Conservation (phyloP, 2,113 vertebrate species). For the Phocoena phocoena region DNA sequence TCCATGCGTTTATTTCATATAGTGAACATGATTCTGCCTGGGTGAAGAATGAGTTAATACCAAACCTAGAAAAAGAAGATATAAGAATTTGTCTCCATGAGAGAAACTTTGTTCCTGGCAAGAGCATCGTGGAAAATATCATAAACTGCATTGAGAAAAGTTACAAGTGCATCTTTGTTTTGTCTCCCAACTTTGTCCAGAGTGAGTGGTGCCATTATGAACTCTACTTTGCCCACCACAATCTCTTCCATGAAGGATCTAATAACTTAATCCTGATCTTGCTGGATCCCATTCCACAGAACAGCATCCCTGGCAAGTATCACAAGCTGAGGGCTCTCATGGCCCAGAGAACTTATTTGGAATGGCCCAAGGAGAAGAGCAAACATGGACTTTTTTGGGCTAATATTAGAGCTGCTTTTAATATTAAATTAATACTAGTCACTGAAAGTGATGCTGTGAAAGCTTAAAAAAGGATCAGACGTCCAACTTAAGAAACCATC, state of each 20-base stretch:
- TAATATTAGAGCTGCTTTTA: constrained; percentile 89
- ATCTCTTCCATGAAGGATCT: constrained; percentile 83
- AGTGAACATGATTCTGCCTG: constrained; percentile 89
- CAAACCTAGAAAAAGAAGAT: constrained; percentile 85
- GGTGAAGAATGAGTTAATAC: constrained; percentile 88
- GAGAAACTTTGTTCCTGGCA: constrained; percentile 91
- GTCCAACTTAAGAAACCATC: neutral
- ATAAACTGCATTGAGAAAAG: constrained; percentile 92
- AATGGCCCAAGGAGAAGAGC: constrained; percentile 91
- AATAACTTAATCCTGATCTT: constrained; percentile 91
- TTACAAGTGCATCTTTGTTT: constrained; percentile 91
- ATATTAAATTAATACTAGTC: constrained; percentile 66
- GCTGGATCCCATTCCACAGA: constrained; percentile 89
- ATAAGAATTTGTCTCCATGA: constrained; percentile 90
- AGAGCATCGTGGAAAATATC: constrained; percentile 93
- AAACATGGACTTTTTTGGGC: constrained; percentile 92
- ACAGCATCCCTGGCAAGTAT: constrained; percentile 90
- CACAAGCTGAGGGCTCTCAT: constrained; percentile 92
- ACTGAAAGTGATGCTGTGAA: neutral
- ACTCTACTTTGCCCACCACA: constrained; percentile 95
- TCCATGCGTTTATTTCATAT: constrained; percentile 94
- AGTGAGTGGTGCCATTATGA: constrained; percentile 98
- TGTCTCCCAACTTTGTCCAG: constrained; percentile 94
- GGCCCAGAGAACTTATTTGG: constrained; percentile 89
- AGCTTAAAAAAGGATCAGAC: neutral